Evolutionary conservation across 2,113 vertebrate species (phyloP).

Genomic region (Elachura formosa): DNA sequence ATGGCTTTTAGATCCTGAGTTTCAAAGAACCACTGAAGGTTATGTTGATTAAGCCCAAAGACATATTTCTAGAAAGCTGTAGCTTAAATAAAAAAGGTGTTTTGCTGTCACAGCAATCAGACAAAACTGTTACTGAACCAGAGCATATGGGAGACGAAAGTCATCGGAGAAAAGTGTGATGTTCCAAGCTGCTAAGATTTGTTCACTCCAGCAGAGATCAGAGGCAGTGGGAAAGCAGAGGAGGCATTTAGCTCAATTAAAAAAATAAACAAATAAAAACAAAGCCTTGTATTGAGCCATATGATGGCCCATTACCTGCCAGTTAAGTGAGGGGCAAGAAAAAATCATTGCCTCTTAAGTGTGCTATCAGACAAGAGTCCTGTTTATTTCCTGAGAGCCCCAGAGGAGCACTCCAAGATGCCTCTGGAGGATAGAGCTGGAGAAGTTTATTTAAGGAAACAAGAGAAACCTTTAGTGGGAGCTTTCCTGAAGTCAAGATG

Average conservation of each 20-base stretch:
- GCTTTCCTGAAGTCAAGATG: background rate
- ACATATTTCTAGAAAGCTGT: constrained; percentile 40
- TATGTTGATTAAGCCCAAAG: constrained; percentile 53
- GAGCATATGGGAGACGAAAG: constrained; percentile 22
- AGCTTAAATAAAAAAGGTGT: constrained; percentile 33
- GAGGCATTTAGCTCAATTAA: background rate
- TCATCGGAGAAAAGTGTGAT: background rate
- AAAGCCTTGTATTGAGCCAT: background rate
- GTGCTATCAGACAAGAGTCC: background rate
- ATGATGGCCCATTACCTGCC: background rate
- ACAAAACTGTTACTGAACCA: background rate
- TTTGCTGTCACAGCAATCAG: constrained; percentile 28
- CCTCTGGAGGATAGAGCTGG: background rate
- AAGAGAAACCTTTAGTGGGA: background rate
- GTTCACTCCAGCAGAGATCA: constrained; percentile 20
- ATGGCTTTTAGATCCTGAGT: constrained; percentile 35
- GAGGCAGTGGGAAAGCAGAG: background rate
- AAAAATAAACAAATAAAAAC: constrained; percentile 30
- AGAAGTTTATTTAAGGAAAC: constrained; percentile 1
- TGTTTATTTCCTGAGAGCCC: background rate
- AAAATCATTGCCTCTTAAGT: background rate
- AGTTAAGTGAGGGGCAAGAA: background rate
- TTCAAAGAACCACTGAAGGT: constrained; percentile 54
- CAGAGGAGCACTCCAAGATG: background rate
- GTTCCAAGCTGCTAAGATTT: background rate